phyloP scores from a whole-genome alignment of 2,888 invertebrate genomes.

The Rotaria socialis region DNA sequence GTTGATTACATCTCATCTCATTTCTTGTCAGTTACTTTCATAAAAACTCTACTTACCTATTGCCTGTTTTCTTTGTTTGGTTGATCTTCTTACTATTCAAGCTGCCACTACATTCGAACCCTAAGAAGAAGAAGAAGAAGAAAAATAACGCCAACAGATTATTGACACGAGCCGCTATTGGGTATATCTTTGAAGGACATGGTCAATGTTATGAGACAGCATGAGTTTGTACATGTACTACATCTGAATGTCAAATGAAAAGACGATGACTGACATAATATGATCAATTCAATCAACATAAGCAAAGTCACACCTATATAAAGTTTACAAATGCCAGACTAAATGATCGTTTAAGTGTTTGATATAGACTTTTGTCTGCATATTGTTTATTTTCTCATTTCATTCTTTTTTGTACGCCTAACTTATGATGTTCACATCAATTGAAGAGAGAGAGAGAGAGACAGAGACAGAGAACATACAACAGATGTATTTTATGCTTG shows the following conservation, averaged over 20 bases:
- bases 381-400: not conserved
- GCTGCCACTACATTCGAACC: not conserved
- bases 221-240: not conserved
- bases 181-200: not conserved
- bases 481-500: not conserved
- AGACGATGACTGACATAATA: not conserved
- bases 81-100: not conserved
- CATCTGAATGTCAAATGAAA: not conserved
- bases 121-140: no score
- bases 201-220: not conserved
- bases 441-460: not conserved
- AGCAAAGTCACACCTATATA: not conserved
- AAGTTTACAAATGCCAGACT: not conserved
- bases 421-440: not conserved
- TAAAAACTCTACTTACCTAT: not conserved
- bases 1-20: not conserved
- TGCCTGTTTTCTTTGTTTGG: not conserved
- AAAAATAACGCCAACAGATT: not conserved
- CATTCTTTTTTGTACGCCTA: not conserved
- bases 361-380: not conserved
- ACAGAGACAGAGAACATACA: not conserved
- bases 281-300: not conserved
- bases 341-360: not conserved
- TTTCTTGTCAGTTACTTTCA: not conserved
- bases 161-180: not conserved